Percentiles rank a stretch among this genome's conserved stretches.
phyloP scores from a whole-genome alignment of 2,888 invertebrate genomes.

The Hipparchia semele region DNA sequence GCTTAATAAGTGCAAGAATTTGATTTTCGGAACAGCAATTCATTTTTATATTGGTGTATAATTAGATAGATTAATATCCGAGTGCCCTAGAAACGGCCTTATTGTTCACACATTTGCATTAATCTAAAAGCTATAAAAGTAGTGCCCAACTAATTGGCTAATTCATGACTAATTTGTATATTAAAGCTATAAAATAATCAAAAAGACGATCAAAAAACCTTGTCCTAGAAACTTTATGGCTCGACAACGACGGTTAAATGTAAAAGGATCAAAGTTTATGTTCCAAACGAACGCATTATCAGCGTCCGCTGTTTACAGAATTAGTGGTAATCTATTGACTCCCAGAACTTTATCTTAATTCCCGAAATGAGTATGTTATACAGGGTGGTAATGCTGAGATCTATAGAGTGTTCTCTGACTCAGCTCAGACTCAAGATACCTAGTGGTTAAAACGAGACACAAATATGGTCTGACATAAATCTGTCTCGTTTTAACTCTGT shows the following conservation, averaged over 20 bases:
- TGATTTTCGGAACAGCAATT: background rate
- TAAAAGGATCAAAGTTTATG: conserved; percentile 23
- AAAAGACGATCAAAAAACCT: background rate
- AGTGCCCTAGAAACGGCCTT: background rate
- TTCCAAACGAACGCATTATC: conserved; percentile 16
- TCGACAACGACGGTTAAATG: background rate
- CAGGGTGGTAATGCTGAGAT: too few species aligned
- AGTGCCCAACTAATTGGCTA: too few species aligned
- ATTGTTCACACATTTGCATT: background rate
- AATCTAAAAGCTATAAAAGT: too few species aligned
- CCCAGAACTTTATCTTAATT: conserved; percentile 26
- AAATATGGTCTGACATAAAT: too few species aligned
- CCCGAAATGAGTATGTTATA: conserved; percentile 18
- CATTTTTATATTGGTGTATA: too few species aligned
- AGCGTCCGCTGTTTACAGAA: conserved; percentile 23
- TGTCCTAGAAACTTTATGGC: background rate
- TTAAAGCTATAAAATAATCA: too few species aligned
- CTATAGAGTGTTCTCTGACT: too few species aligned
- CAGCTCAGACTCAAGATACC: too few species aligned
- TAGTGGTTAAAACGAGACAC: too few species aligned
- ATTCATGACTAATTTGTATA: too few species aligned
- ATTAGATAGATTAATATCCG: background rate
- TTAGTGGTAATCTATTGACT: conserved; percentile 24
- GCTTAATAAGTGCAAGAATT: background rate
- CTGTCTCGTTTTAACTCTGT: too few species aligned